Base-by-base conservation (phyloP, 2,888 invertebrate species). In the Nephrocerus scutellatus region DNA sequence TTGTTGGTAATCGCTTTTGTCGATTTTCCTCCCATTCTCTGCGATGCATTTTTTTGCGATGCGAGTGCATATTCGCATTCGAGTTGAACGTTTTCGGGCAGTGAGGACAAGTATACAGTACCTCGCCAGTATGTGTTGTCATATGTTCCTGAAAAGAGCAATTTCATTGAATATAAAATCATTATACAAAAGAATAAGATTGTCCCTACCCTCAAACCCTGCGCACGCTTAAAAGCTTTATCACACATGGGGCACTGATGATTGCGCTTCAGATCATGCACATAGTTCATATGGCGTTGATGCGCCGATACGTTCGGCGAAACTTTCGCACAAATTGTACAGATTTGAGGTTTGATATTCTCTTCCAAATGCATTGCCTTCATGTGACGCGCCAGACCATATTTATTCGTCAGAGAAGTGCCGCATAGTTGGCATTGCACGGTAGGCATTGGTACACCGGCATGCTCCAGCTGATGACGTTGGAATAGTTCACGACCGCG, bases 221-320 rank as follows among this genome's bases (percentile, higher is more conserved):
- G 55, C 2, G 62, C 50, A 2, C 59, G 53, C 32, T 65, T 66
- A 29, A 67, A 67, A 4, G 60, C 59, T 40, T 67, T 67, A 5
- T 60, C 58, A 41, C 66, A 67, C 54, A 65, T 59, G 3, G 56
- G 56, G 32, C 66, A 67, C 22, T 57, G 57, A 36, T 65, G 60
- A 4, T 50, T 55, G 4, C 60, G 56, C 4, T 57, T 54, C 30
- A 58, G 55, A 6, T 54, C 55, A 36, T 64, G 64, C 15, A 58
- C 59, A 39, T 62, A 64, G 20, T 59, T 54, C n/a, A 63, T 50
- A 37, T 64, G 63, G 13, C 57, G 58, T 40, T 54, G 56, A 36
- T 63, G 53, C 3, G 63, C 59, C 32, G 55, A 54, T 3, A 57
- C 32, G 13, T 53, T 57, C 2, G 63, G 62, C 3, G 61, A 62